phyloP scores from a whole-genome alignment of 2,797 vertebrate genomes.

The Galaxias olidus region DNA sequence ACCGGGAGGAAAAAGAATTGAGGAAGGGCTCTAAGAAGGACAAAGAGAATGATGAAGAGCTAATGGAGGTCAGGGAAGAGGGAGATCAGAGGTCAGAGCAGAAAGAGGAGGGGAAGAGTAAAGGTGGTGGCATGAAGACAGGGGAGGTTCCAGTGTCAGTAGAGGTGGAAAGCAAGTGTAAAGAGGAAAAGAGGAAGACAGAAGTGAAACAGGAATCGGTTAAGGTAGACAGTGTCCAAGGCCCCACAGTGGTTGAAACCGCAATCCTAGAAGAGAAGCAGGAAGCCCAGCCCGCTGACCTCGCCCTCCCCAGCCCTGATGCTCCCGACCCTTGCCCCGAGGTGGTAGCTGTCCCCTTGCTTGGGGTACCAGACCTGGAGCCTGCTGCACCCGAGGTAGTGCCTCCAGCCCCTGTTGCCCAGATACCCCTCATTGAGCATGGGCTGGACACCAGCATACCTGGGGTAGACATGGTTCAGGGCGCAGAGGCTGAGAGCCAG shows the following conservation, averaged over 20 bases:
- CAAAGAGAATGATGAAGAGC: slow-evolving; percentile 68
- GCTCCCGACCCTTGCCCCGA: slow-evolving; percentile 33
- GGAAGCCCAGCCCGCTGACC: slow-evolving; percentile 35
- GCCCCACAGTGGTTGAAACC: slow-evolving; percentile 28
- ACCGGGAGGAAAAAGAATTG: slow-evolving; percentile 66
- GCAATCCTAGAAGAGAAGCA: slow-evolving; percentile 65
- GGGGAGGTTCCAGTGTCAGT: slow-evolving; percentile 77
- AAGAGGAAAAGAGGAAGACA: slow-evolving; percentile 61
- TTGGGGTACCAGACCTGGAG: slow-evolving; percentile 53
- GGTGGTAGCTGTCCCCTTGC: slow-evolving; percentile 7
- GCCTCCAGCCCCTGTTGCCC: slow-evolving; percentile 24
- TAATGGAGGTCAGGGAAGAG: slow-evolving; percentile 67
- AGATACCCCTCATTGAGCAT: slow-evolving; percentile 3
- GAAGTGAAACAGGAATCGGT: slow-evolving; percentile 58
- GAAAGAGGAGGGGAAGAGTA: slow-evolving; percentile 67
- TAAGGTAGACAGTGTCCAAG: slow-evolving; percentile 26
- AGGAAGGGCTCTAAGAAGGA: slow-evolving; percentile 70
- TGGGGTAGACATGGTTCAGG: not conserved
- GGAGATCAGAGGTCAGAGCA: slow-evolving; percentile 72
- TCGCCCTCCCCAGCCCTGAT: slow-evolving; percentile 5
- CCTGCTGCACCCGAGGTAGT: slow-evolving; percentile 15
- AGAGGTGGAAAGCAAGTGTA: slow-evolving; percentile 69
- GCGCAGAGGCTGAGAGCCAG: slow-evolving; percentile 16
- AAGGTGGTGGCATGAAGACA: slow-evolving; percentile 61
- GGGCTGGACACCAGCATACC: slow-evolving; percentile 19